Evolutionary conservation across 2,113 vertebrate genomes (phyloP).

Genomic region (Sardina pilchardus): DNA sequence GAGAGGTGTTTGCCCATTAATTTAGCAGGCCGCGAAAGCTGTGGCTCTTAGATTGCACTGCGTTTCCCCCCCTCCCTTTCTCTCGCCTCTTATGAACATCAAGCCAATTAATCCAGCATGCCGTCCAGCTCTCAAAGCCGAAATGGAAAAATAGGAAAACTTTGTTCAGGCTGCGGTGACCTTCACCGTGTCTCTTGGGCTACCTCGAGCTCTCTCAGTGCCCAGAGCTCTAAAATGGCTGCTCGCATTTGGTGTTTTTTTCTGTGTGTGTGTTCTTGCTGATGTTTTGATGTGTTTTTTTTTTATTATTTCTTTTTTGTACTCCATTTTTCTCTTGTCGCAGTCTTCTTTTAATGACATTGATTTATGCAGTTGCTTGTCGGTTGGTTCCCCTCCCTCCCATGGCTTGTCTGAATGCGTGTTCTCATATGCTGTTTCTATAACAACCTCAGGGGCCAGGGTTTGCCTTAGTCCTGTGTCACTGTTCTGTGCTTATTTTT

Average conservation of each 20-base stretch:
- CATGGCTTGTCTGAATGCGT: conserved; percentile 35
- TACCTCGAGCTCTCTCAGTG: conserved; percentile 20
- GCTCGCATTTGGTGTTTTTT: not conserved
- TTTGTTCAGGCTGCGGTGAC: not conserved
- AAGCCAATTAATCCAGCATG: not conserved
- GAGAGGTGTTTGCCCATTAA: not conserved
- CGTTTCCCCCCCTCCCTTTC: not conserved
- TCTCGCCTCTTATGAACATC: conserved; percentile 3
- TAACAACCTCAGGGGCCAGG: conserved; percentile 59
- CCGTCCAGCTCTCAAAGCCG: not conserved
- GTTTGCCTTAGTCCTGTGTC: conserved; percentile 55
- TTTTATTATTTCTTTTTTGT: not conserved
- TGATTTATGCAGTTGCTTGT: conserved; percentile 62
- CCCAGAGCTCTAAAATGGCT: not conserved
- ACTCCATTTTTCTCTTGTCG: conserved; percentile 17
- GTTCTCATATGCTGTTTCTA: conserved; percentile 59
- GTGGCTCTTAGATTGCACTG: not conserved
- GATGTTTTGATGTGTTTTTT: conserved; percentile 43
- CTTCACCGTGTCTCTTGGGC: not conserved
- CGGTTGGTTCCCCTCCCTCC: not conserved
- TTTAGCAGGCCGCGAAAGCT: not conserved
- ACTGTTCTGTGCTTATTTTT: conserved; percentile 39
- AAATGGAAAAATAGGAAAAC: conserved; percentile 9
- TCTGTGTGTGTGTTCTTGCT: conserved; percentile 24
- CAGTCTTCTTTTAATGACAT: conserved; percentile 52